Base-by-base conservation (phyloP, 2,888 invertebrate genomes). In the Drosophila longiperda region DNA sequence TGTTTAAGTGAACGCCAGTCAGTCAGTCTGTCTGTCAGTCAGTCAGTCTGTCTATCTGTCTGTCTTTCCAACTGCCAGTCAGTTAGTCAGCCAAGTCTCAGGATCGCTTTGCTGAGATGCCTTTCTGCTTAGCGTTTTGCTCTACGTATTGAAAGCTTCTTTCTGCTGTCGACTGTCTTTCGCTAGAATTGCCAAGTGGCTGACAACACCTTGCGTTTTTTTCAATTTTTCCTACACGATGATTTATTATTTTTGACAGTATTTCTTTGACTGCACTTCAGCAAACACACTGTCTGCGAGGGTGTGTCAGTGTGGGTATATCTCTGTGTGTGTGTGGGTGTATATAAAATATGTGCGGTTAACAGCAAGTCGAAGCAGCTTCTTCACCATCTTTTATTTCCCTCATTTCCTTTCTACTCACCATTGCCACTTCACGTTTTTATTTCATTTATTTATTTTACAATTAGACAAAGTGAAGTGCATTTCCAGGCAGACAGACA, bases 361-460 rank as follows among this genome's bases (percentile, higher is more conserved):
- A 59, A 50, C 67, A 34, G 45, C 12, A 48, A 45, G 50, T 33
- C 38, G 53, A 15, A 52, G 66, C 54, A 63, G 53, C 70, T 70
- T 32, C 54, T 68, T 71, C 68, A 71, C 54, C 69, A 73, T 83
- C 78, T 83, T 83, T 78, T 69, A 86, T 86, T 80, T 84, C 82
- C 71, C 60, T 66, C 54, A 59, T 58, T 4, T 20, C 1, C 11
- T 42, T 57, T 3, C 32, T 15, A 9, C 33, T 20, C 32, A 50
- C 63, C 55, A 55, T 58, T 55, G 55, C 70, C 70, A 80, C 81
- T 76, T 83, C 66, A 72, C 69, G 74, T 80, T 81, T 81, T 82
- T 86, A 83, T 81, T 78, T 85, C 78, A 86, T 88, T 85, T 85
- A 85, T 85, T 85, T 88, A 85, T 85, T 88, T 85, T 83, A 88